Evolutionary conservation across 2,888 invertebrate species (phyloP), one percentile per base, ranked within the genome.

Genomic region (Lumbricus terrestris): DNA sequence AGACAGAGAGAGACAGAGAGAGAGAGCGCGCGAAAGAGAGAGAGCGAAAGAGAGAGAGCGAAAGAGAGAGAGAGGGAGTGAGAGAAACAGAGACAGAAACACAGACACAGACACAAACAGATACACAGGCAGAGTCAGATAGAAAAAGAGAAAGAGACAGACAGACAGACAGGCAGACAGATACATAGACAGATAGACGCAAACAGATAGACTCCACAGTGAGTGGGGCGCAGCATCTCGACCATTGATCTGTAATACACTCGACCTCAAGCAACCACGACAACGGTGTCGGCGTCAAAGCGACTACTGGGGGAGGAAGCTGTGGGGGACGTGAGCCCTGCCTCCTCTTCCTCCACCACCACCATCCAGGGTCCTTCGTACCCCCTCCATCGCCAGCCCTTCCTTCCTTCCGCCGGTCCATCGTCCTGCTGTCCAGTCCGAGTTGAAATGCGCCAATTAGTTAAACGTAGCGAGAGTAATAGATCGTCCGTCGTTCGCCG

Each of bases 401-500:
- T 69, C 69, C 69, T 3, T 69, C 69, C 69, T 6, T 40, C 40
- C 8, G 6, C 15, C 6, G n/a, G n/a, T n/a, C n/a, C n/a, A n/a
- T n/a, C n/a, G n/a, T n/a, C n/a, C n/a, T n/a, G n/a, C n/a, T n/a
- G n/a, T n/a, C n/a, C n/a, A n/a, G 69, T 69, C 29, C 69, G 35
- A 35, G 85, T 85, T 37, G 37, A 37, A 16, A 85, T 34, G 85
- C 85, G 85, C 37, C 85, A 85, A 85, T 85, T 85, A 85, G 85
- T 37, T 85, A 37, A 37, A 85, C 23, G 85, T 85, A 34, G 35
- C 85, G 35, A 34, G 85, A 34, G 85, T 85, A 85, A 85, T 85
- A 85, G 85, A 85, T 85, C 35, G 85, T 85, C 13, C n/a, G n/a
- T n/a, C n/a, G n/a, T n/a, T n/a, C n/a, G n/a, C n/a, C n/a, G n/a